Base-by-base conservation (phyloP, 2,888 invertebrate genomes). In the Apoda limacodes region DNA sequence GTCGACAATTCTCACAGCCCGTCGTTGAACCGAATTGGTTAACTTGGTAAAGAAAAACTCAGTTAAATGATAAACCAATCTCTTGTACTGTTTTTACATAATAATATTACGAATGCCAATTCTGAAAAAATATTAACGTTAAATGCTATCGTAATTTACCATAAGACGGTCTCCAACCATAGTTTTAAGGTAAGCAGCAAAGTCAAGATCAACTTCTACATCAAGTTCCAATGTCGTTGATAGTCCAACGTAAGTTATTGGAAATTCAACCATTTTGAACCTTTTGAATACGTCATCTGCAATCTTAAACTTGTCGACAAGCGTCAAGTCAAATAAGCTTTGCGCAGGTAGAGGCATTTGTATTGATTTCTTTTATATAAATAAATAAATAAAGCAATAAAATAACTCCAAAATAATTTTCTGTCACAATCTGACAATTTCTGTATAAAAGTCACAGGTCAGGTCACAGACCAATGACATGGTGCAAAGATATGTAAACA, bases 201-300 rank as follows among this genome's bases (percentile, higher is more conserved):
- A 54, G 13, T 43, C 50, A 5, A 80, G 52, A 48, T 72, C 57
- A 2, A 59, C 49, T 34, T 64, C 69, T 2, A 75, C 56, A 37
- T 74, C 55, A 2, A 76, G 50, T 13, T 45, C 44, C 26, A 60
- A 56, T 9, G 47, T 48, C 5, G 61, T 68, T 2, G 63, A 61
- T 9, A 76, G 42, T 2, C 66, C 69, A 19, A 76, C 70, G 25
- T 61, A 72, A 7, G 71, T 69, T 39, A 51, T 52, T 9, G 75
- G 75, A 40, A 80, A 76, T 38, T 78, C 75, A 10, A 80, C 40
- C 5, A 76, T 50, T 45, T 65, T 59, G 38, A 78, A 72, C 37
- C 58, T 56, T 39, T 53, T 53, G 37, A 74, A 78, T 21, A 72
- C 52, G 37, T 61, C 66, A 39, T 78, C 72, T 6, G 65, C 59